Base-by-base conservation (phyloP, 1,140 invertebrate species). In the Contarinia nasturtii region DNA sequence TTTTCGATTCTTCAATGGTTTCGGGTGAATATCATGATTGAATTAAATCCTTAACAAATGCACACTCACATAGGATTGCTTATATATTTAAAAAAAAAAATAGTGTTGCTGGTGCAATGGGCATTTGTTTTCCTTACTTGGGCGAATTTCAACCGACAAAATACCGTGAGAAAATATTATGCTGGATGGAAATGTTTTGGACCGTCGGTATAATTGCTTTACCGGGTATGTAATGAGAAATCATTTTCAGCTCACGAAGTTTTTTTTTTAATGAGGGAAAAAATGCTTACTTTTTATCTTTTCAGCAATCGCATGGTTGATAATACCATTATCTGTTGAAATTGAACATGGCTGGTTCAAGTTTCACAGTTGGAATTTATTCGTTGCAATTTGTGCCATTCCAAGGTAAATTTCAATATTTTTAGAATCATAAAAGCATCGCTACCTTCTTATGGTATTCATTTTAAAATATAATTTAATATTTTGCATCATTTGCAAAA, bases 121-220 rank as follows among this genome's bases (percentile, higher is more conserved):
- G 79, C 55, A 79, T 82, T 42, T 77, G 76, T 55, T 82, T 83
- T 59, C 78, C 80, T 0, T 82, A 82, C 63, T 63, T 83, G 27
- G 79, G 80, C 33, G 80, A 83, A 62, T 83, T 82, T 57, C 80
- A 82, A 56, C 74, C 76, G 18, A 79, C 77, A 38, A 77, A 77
- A 62, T 76, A 79, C 58, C 71, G 80, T 54, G 79, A 81, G 57
- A 80, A 75, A 53, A 78, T 79, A 55, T 66, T 82, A 22, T 80
- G 79, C 61, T 82, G 79, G 78, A 80, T 82, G 79, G 80, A 82
- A 68, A 70, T 82, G 65, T 82, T 82, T 60, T 82, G 80, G 80
- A 80, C 78, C 11, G 57, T 80, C 12, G 80, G 79, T 50, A 77
- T 82, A 21, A 80, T 82, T 51, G 57, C 74, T 45, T 53, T 82